Conservation (phyloP, 1,140 invertebrate genomes). For the Charaxes varanes region DNA sequence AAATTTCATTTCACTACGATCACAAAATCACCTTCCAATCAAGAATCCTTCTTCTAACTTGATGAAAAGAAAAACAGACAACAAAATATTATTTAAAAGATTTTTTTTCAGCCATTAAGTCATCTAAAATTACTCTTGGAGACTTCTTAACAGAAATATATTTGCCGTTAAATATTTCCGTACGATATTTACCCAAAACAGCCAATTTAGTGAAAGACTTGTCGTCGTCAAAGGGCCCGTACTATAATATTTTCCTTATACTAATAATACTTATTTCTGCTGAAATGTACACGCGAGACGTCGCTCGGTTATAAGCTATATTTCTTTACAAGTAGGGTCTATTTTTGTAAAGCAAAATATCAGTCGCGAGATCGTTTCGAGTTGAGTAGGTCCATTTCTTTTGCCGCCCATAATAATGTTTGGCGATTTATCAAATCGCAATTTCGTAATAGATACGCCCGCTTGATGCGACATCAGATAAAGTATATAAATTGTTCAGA, state of each 20-base stretch:
- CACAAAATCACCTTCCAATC: no score
- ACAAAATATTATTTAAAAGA: no score
- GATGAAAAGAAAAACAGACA: no score
- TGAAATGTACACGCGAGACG: slow-evolving; percentile 10
- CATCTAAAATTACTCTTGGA: no score
- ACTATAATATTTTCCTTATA: slow-evolving; percentile 23
- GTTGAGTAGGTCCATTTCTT: slow-evolving; percentile 66
- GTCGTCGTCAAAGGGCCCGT: slow-evolving; percentile 43
- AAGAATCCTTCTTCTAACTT: no score
- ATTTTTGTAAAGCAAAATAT: slow-evolving; percentile 19
- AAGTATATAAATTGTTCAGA: slow-evolving; percentile 51
- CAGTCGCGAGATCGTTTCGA: slow-evolving; percentile 40
- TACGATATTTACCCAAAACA: slow-evolving; percentile 21
- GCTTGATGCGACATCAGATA: slow-evolving; percentile 59
- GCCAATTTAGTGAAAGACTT: slow-evolving; percentile 51
- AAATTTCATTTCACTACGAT: no score
- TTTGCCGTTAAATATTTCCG: slow-evolving; percentile 6
- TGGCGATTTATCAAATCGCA: slow-evolving; percentile 71
- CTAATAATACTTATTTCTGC: slow-evolving; percentile 53
- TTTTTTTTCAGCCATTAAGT: no score
- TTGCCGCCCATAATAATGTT: slow-evolving; percentile 69
- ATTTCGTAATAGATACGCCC: slow-evolving; percentile 69
- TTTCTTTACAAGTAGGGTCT: slow-evolving; percentile 21
- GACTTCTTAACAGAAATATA: neutral
- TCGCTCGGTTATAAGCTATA: slow-evolving; percentile 26